Evolutionary conservation across 2,113 vertebrate genomes (phyloP), one percentile per base, ranked within the genome.

Genomic region (Neolamprologus variostigma): DNA sequence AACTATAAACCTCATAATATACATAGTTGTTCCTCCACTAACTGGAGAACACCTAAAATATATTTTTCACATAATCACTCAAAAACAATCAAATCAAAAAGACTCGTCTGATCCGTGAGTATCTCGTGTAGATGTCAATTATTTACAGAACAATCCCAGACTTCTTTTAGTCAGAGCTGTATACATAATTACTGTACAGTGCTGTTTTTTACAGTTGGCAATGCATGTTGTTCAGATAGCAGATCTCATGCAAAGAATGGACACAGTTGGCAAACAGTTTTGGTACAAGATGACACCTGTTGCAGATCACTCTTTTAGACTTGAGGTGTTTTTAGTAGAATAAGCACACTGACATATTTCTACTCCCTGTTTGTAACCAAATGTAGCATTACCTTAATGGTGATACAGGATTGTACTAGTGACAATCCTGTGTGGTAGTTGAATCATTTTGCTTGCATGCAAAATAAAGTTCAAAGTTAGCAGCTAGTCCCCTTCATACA

Each of bases 401-500:
- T 5, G 68, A 86, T 71, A 61, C 73, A 19, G 87, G 84, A 86
- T 85, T 91, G 80, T 68, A 68, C 68, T 83, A 28, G 85, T 87
- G 84, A 91, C 89, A 92, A 86, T 93, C 91, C 86, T 76, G 76
- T 87, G 86, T 76, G 83, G 78, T 53, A 84, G 84, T 84, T 88
- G 73, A 86, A 92, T 89, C 26, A 37, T 90, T 91, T 87, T 83
- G 84, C 87, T 68, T 68, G 78, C 66, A 80, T 91, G 88, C 86
- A 89, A 93, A 91, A 83, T 53, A 85, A 94, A 92, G 85, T 85
- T 68, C 21, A 53, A 54, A 87, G 63, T 82, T 91, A 94, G 93
- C 94, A 94, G 94, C 92, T 87, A 61, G 66, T 87, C 89, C 89
- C 91, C 90, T 87, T 91, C 79, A 57, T 92, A 95, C 94, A 94